Base-by-base conservation (phyloP, 2,888 invertebrate species). In the Prenolepis imparis region DNA sequence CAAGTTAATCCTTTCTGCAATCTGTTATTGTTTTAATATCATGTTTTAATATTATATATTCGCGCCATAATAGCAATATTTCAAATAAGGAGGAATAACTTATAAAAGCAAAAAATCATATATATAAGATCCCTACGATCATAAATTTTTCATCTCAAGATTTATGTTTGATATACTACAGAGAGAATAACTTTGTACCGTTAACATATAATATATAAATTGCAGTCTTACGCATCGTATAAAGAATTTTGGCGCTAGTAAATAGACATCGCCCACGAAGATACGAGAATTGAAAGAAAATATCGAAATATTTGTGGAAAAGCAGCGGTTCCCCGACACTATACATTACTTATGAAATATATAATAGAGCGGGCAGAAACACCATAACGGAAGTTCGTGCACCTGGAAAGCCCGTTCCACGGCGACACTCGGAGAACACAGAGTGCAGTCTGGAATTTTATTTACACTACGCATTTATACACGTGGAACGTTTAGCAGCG, bases 381-480 rank as follows among this genome's bases (percentile, higher is more conserved):
- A 24, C 44, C 44, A 72, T 72, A 72, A 72, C 78, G 52, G 52
- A 68, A 67, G 78, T 80, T 59, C 59, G 57, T 44, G 78, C 78
- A 84, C 83, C 82, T 83, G 75, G 55, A 73, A 63, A 52, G 41
- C 70, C 39, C 59, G 52, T 68, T 67, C 67, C 41, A 41, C 41
- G 11, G 15, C 75, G 80, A 39, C 78, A 81, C 88, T 84, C 86
- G 86, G 89, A 88, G 88, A 89, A 68, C 48, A 82, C 80, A 63
- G 78, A 75, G 55, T 77, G 77, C 74, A 61, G 84, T 78, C 84
- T 88, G 88, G 90, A 90, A 89, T 90, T 90, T 90, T 90, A 90
- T 90, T 90, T 90, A 90, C 90, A 88, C 86, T 75, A 66, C 84
- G 84, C 83, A 87, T 80, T 84, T 83, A 80, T 77, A 55, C 85